Percentiles rank a stretch among this genome's conserved stretches.
Conservation (phyloP, 2,797 vertebrate genomes). For the Taeniopygia guttata region DNA sequence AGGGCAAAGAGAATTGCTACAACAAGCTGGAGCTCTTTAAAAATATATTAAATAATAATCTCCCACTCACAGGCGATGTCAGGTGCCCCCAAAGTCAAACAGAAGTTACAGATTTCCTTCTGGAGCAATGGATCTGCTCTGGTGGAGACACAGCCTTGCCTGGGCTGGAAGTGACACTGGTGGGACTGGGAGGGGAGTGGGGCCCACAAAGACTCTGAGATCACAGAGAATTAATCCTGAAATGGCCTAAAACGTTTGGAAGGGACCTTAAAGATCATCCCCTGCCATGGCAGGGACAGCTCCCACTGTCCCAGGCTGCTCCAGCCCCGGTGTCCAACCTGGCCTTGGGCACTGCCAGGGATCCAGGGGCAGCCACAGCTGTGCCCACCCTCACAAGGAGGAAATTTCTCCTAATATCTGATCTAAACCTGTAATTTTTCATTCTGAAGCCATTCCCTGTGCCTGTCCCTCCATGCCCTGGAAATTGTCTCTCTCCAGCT, state of each 20-base stretch:
- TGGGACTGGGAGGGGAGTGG: background rate
- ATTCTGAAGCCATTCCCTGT: background rate
- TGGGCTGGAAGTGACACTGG: background rate
- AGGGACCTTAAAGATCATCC: background rate
- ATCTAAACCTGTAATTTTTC: no score
- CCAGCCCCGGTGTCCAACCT: background rate
- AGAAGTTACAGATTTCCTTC: background rate
- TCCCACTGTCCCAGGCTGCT: background rate
- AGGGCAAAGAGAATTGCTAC: background rate
- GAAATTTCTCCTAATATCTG: no score
- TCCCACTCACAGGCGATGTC: background rate
- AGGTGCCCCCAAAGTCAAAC: background rate
- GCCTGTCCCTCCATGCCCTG: no score
- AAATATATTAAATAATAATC: background rate
- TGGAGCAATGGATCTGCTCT: background rate
- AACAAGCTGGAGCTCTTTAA: fast-evolving
- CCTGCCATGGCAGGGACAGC: background rate
- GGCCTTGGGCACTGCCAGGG: background rate
- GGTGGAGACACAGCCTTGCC: background rate
- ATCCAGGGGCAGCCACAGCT: no score
- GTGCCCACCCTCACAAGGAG: no score
- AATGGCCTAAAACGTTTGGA: background rate
- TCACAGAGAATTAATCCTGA: background rate
- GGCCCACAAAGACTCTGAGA: background rate
- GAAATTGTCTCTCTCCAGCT: no score